These are phyloP conservation scores for Sylvilagus floridanus DNA, from an alignment of 2,797 vertebrate species.

Conservation along the genomic window DNA sequence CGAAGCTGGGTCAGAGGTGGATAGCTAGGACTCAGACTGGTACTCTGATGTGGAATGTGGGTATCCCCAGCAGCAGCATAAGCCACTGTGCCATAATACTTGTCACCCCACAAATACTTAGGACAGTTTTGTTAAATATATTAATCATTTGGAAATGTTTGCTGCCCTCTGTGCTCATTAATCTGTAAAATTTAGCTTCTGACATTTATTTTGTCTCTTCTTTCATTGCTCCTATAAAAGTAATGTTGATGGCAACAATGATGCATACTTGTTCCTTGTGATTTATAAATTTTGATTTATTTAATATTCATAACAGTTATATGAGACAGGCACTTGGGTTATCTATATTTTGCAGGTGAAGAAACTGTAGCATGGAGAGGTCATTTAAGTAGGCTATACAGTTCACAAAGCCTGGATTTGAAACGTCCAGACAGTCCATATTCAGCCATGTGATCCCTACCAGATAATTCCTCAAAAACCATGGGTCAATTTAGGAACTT, in stretches of 20 bases:
- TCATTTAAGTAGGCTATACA: rapidly evolving
- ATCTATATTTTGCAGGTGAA: background rate
- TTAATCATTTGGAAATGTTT: background rate
- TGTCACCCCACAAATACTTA: background rate
- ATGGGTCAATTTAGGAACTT: background rate
- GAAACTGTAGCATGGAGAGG: background rate
- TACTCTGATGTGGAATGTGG: no score
- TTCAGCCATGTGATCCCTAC: background rate
- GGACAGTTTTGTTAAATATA: background rate
- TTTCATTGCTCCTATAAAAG: background rate
- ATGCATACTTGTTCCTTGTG: background rate
- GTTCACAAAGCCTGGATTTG: background rate
- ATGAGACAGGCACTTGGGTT: rapidly evolving
- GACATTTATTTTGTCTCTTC: background rate
- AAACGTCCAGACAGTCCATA: background rate
- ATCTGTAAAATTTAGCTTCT: background rate
- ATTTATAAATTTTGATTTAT: background rate
- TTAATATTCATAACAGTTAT: background rate
- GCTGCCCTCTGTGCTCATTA: background rate
- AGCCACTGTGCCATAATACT: no score
- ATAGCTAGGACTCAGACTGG: no score
- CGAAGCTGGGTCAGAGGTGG: no score
- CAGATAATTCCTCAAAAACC: background rate
- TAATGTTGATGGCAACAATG: background rate
- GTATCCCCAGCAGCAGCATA: no score